phyloP scores from a whole-genome alignment of 1,140 invertebrate species.

The Arctopsyche grandis region DNA sequence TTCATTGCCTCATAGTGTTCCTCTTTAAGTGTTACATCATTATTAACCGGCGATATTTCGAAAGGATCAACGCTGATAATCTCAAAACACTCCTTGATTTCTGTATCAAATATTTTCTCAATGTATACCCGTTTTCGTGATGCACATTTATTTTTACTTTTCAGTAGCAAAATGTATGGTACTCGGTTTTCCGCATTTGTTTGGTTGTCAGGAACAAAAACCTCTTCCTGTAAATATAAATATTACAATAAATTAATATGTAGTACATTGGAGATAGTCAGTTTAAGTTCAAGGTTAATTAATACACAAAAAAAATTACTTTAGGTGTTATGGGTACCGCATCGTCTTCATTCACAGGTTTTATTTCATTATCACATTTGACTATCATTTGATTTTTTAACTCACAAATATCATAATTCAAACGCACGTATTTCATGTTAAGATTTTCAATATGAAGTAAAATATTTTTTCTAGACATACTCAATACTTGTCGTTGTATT shows the following conservation, averaged over 20 bases:
- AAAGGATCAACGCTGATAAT: slow-evolving; percentile 17
- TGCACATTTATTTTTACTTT: too few species aligned
- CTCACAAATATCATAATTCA: neutral
- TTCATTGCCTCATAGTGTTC: neutral
- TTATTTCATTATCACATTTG: neutral
- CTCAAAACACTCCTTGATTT: slow-evolving; percentile 30
- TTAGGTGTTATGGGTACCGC: too few species aligned
- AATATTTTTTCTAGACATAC: neutral
- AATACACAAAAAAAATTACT: neutral
- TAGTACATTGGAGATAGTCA: neutral
- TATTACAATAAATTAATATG: neutral
- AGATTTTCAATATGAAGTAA: neutral
- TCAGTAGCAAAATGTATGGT: neutral
- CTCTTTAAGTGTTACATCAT: neutral
- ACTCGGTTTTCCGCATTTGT: too few species aligned
- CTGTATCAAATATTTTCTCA: neutral
- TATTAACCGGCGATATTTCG: neutral
- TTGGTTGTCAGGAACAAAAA: neutral
- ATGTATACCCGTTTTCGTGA: neutral
- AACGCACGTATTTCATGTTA: neutral
- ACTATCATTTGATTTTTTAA: neutral
- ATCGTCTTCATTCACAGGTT: neutral
- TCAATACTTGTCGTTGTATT: neutral
- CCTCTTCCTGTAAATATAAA: too few species aligned
- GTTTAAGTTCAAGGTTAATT: neutral